phyloP scores from a whole-genome alignment of 2,113 vertebrate species.

The Scatophagus argus region DNA sequence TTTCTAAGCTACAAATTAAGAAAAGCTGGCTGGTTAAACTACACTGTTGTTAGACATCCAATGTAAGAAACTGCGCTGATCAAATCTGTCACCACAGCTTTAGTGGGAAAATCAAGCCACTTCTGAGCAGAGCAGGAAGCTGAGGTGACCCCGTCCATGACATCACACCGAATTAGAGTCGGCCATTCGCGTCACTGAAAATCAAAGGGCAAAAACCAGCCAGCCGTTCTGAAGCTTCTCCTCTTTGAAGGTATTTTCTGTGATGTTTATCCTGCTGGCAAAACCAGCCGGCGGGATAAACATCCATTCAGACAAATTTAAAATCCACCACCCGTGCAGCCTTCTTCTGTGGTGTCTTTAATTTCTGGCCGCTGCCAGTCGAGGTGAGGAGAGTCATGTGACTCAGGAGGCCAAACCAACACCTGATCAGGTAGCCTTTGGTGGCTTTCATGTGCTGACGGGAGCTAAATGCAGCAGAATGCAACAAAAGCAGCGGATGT shows the following conservation, averaged over 20 bases:
- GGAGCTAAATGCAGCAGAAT: not conserved
- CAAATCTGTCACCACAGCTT: not conserved
- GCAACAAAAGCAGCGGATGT: too few species aligned
- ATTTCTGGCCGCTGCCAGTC: not conserved
- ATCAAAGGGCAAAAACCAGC: conserved; percentile 3
- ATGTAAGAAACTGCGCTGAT: not conserved
- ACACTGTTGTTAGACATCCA: too few species aligned
- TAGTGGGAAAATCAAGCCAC: not conserved
- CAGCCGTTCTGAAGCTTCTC: not conserved
- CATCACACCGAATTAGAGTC: not conserved
- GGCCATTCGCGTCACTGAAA: not conserved
- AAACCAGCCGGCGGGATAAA: not conserved
- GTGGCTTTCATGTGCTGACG: not conserved
- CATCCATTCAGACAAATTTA: not conserved
- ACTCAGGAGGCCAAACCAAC: not conserved
- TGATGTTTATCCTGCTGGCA: conserved; percentile 1
- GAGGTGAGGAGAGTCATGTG: not conserved
- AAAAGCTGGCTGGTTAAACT: too few species aligned
- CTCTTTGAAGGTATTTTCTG: conserved; percentile 2
- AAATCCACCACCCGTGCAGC: not conserved
- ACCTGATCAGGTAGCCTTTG: too few species aligned
- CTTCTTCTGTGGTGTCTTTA: not conserved
- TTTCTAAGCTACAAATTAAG: too few species aligned
- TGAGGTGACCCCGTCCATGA: not conserved
- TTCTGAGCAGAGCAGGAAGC: not conserved